phyloP scores from a whole-genome alignment of 2,797 vertebrate species.

The Sebastes steindachneri region DNA sequence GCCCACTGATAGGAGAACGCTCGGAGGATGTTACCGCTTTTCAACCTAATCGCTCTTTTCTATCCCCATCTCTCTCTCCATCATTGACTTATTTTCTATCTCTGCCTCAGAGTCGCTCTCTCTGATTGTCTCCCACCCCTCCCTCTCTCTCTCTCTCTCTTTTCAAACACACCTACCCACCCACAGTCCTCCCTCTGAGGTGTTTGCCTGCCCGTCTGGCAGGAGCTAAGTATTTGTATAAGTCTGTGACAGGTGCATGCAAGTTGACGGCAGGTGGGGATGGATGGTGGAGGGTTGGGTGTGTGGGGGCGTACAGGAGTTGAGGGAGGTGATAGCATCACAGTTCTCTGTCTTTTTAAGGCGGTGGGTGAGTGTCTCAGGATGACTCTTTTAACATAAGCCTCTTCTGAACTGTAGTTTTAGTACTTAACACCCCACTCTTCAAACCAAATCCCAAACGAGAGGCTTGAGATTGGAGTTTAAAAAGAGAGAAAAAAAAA shows the following conservation, averaged over 20 bases:
- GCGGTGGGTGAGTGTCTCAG: constrained; percentile 76
- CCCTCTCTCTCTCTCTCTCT: constrained; percentile 11
- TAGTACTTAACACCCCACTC: constrained; percentile 79
- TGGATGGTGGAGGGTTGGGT: constrained; percentile 10
- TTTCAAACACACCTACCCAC: constrained; percentile 41
- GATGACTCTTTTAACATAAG: constrained; percentile 84
- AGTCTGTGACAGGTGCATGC: constrained; percentile 81
- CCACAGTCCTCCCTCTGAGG: constrained; percentile 65
- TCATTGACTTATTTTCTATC: constrained; percentile 58
- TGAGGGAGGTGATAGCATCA: constrained; percentile 74
- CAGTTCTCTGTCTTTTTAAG: constrained; percentile 66
- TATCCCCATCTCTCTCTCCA: constrained; percentile 65
- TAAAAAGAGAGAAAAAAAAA: constrained; percentile 34
- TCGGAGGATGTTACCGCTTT: constrained; percentile 81
- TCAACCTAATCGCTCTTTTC: constrained; percentile 67
- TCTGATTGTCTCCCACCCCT: constrained; percentile 48
- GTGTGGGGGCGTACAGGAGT: constrained; percentile 50
- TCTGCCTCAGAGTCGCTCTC: constrained; percentile 38
- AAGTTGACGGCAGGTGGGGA: constrained; percentile 59
- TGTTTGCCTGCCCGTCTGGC: constrained; percentile 73
- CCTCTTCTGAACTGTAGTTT: constrained; percentile 83
- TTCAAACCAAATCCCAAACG: constrained; percentile 79
- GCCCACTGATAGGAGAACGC: constrained; percentile 76
- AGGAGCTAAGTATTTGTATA: constrained; percentile 75
- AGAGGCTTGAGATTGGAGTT: constrained; percentile 67